These are phyloP conservation scores for Trachelus tabidus DNA, from an alignment of 2,888 invertebrate species.

Conservation along the genomic window DNA sequence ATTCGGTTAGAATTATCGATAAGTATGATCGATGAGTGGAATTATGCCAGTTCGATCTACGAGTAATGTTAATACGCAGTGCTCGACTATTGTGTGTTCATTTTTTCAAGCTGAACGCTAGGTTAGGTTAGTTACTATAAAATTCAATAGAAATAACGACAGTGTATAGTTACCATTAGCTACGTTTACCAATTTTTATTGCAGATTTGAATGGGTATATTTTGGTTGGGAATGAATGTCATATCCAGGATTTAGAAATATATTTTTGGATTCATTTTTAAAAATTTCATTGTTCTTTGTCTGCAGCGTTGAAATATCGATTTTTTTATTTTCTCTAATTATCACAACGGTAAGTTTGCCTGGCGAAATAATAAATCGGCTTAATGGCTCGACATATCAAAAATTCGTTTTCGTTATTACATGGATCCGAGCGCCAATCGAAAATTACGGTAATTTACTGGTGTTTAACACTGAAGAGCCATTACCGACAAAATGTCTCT, in stretches of 20 bases:
- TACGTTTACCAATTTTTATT: too few relatives aligned
- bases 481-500: background rate
- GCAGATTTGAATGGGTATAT: too few relatives aligned
- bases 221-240: too few relatives aligned
- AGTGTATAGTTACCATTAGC: too few relatives aligned
- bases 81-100: background rate
- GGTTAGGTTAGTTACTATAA: background rate
- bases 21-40: slow-evolving; percentile 42
- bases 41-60: slow-evolving; percentile 37
- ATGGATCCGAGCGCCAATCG: background rate
- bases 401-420: background rate
- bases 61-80: slow-evolving; percentile 9
- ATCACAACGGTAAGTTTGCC: background rate
- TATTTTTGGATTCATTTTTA: background rate
- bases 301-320: background rate
- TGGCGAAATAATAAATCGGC: background rate
- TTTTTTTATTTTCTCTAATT: background rate
- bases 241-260: background rate
- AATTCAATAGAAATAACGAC: background rate
- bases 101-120: background rate
- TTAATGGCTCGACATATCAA: background rate
- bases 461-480: background rate
- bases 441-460: background rate
- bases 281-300: background rate
- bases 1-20: slow-evolving; percentile 42